These are phyloP conservation scores for Pomatostomus ruficeps DNA, from an alignment of 2,113 vertebrate genomes.

Conservation along the genomic window DNA sequence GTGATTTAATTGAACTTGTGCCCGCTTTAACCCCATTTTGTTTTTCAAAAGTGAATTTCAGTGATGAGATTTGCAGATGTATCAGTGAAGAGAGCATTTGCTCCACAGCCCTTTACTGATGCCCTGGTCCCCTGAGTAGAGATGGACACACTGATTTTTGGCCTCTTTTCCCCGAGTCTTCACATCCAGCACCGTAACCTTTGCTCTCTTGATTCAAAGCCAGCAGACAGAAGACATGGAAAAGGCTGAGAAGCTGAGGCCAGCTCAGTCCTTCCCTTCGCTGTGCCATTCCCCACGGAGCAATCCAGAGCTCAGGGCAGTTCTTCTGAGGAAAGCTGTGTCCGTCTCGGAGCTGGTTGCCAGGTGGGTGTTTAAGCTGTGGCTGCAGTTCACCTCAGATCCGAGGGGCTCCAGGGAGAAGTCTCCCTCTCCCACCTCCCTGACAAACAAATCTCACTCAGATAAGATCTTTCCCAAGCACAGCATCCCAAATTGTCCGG, in stretches of 20 bases:
- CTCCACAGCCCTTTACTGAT: background rate
- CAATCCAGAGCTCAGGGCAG: background rate
- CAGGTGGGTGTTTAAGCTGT: slow-evolving; percentile 62
- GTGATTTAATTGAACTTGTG: background rate
- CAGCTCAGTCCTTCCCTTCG: slow-evolving; percentile 69
- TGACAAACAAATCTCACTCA: background rate
- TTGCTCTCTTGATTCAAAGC: background rate
- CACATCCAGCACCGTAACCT: background rate
- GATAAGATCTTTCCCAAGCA: background rate
- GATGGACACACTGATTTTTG: background rate
- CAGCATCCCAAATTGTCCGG: background rate
- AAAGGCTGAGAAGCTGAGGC: slow-evolving; percentile 46
- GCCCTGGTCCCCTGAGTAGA: background rate
- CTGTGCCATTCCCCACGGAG: slow-evolving; percentile 49
- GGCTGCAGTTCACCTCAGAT: background rate
- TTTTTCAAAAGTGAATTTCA: background rate
- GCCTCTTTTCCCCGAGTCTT: background rate
- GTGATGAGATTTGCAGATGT: background rate
- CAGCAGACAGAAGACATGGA: slow-evolving; percentile 59
- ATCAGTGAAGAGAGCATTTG: background rate
- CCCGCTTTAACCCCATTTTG: background rate
- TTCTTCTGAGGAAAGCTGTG: slow-evolving; percentile 68
- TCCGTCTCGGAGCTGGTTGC: slow-evolving; percentile 79
- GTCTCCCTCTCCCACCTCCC: background rate
- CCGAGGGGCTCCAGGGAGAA: background rate